Percentiles rank a stretch among this genome's conserved stretches.
phyloP scores from a whole-genome alignment of 2,888 invertebrate genomes.

The Phorcus lineatus region DNA sequence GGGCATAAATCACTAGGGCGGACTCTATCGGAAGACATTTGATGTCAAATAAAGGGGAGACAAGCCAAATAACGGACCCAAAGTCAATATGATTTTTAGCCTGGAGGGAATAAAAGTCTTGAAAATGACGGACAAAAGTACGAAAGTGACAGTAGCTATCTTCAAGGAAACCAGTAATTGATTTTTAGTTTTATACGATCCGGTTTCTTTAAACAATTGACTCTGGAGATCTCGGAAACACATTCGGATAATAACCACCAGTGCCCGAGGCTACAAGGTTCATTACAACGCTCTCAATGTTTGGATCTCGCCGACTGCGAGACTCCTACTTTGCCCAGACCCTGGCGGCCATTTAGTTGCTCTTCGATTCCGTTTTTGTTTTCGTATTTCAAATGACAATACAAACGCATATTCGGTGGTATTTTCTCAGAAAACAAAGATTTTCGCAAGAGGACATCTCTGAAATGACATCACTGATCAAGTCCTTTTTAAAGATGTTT shows the following conservation, averaged over 20 bases:
- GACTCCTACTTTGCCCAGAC: neutral
- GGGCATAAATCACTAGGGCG: too few relatives aligned
- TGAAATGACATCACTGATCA: neutral
- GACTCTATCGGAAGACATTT: too few relatives aligned
- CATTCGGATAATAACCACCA: neutral
- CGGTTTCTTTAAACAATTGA: constrained; percentile 10
- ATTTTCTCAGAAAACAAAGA: constrained; percentile 15
- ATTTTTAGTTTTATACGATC: constrained; percentile 1
- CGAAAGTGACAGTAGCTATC: constrained; percentile 1
- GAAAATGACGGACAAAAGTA: neutral
- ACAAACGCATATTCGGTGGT: constrained; percentile 2
- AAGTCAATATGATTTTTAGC: neutral
- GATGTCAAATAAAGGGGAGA: too few relatives aligned
- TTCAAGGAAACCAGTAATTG: neutral
- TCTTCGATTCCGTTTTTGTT: constrained; percentile 17
- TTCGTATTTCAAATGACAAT: constrained; percentile 12
- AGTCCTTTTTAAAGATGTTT: neutral
- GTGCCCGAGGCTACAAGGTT: neutral
- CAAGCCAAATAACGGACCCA: too few relatives aligned
- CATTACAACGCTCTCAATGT: constrained; percentile 1
- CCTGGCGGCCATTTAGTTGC: constrained; percentile 18
- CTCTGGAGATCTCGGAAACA: neutral
- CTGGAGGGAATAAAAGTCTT: neutral
- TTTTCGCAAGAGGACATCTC: neutral
- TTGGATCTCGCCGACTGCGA: neutral